Base-by-base conservation (phyloP, 2,113 vertebrate genomes). In the Burhinus oedicnemus region DNA sequence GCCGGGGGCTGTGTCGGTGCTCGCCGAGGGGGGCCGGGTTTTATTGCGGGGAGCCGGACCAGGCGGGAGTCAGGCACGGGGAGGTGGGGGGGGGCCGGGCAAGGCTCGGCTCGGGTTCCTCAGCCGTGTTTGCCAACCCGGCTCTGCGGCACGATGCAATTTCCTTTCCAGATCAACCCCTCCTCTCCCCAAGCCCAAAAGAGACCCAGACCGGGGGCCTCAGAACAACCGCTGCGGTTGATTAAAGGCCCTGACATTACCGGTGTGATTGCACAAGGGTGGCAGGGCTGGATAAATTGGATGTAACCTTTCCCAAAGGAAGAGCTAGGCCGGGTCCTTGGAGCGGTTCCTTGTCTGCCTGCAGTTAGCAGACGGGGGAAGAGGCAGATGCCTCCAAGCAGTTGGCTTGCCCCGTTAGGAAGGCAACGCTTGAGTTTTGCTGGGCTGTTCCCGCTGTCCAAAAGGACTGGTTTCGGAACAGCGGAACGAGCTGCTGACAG, bases 111-210 rank as follows among this genome's bases (percentile, higher is more conserved):
- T 42, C 47, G 3, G 62, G 16, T 7, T 51, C 65, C 78, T 18
- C 54, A 9, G 42, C 0, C 10, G 55, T 1, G 55, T 49, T 83
- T 60, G 49, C 51, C 79, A 45, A 25, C 8, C 30, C 54, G 69
- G 32, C 30, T 51, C 45, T 20, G 69, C 22, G 70, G 72, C 58
- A 42, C 79, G 55, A 54, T 36, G 96, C 87, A 16, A 69, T 93
- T 94, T 87, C 89, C 94, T 71, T 78, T 60, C 55, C 87, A 47
- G 55, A 83, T 65, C 82, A 51, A 83, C 36, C 61, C 81, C 47
- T 44, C 60, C 87, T 61, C 76, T 79, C 78, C 83, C 65, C 82
- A 49, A 2, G 10, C 66, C 78, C 75, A 7, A 15, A 69, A 52
- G 42, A 54, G 80, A 75, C 7, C 87, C 93, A 54, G 93, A 14